Conservation (phyloP, 2,888 invertebrate species). For the Zaprionus lineosus region DNA sequence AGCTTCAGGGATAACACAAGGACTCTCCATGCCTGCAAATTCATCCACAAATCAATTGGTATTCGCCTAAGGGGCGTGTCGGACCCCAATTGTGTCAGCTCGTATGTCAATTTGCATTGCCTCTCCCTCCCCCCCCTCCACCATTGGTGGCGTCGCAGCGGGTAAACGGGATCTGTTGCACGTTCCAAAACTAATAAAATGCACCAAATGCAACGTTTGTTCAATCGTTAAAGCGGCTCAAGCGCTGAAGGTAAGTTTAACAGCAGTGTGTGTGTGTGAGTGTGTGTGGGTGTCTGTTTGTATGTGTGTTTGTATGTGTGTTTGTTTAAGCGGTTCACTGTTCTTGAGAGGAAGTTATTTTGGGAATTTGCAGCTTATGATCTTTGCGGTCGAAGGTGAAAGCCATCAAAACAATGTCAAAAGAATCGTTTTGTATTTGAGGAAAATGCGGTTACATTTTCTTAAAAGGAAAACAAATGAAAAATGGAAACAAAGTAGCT, state of each 20-base stretch:
- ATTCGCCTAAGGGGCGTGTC: slow-evolving; percentile 28
- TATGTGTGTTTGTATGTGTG: not conserved
- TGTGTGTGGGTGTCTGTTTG: not conserved
- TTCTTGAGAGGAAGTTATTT: not conserved
- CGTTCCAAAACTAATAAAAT: slow-evolving; percentile 41
- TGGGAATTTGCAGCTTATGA: not conserved
- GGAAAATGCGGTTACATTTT: too few species aligned
- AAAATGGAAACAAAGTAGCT: too few species aligned
- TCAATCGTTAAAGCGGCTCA: slow-evolving; percentile 31
- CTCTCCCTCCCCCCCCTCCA: slow-evolving; percentile 13
- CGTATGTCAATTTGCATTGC: slow-evolving; percentile 60
- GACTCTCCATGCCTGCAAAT: slow-evolving; percentile 7
- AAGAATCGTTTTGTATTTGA: too few species aligned
- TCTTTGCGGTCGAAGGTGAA: not conserved
- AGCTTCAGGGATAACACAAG: slow-evolving; percentile 34
- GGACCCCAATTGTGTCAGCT: slow-evolving; percentile 53
- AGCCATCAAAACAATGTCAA: too few species aligned
- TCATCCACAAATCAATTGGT: slow-evolving; percentile 55
- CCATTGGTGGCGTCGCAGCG: too few species aligned
- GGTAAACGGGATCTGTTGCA: slow-evolving; percentile 12
- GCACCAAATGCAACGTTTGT: slow-evolving; percentile 25
- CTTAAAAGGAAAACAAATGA: too few species aligned
- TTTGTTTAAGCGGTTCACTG: not conserved
- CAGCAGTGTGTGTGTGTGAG: too few species aligned
- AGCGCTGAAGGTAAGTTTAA: slow-evolving; percentile 1